Evolutionary conservation across 1,140 invertebrate species (phyloP).

Genomic region (Brachionus rubens): DNA sequence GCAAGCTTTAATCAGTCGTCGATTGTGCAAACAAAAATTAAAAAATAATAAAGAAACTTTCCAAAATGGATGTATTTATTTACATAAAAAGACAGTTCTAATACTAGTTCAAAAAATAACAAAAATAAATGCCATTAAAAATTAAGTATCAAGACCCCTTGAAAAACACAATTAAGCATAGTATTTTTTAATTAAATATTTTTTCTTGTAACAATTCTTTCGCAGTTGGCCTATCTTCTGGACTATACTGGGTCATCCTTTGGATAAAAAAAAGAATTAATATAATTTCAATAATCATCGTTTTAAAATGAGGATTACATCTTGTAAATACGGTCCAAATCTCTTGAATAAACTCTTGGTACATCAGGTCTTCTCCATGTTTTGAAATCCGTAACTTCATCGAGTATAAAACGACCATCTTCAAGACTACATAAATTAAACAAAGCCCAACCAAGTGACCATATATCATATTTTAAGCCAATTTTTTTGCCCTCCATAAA

Average conservation of each 20-base stretch:
- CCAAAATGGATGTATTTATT: too few species aligned
- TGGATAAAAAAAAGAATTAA: not conserved
- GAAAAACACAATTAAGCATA: too few species aligned
- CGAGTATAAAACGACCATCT: constrained; percentile 28
- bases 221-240: constrained; percentile 26
- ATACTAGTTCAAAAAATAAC: too few species aligned
- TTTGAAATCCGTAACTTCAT: constrained; percentile 10
- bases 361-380: constrained; percentile 36
- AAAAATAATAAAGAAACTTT: too few species aligned
- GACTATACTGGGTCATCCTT: constrained; percentile 26
- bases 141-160: too few species aligned
- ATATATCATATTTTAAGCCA: constrained; percentile 44
- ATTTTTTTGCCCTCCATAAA: not conserved
- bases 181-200: constrained; percentile 38
- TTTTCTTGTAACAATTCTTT: constrained; percentile 16
- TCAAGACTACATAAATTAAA: constrained; percentile 34
- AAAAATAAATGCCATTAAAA: too few species aligned
- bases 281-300: not conserved
- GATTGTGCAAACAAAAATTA: too few species aligned
- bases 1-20: too few species aligned
- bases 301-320: not conserved
- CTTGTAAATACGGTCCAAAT: constrained; percentile 29
- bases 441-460: constrained; percentile 41
- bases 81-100: too few species aligned
- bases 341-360: constrained; percentile 15